These are phyloP conservation scores for Ramazzottius varieornatus DNA, from an alignment of 2,888 invertebrate species.

Conservation along the genomic window DNA sequence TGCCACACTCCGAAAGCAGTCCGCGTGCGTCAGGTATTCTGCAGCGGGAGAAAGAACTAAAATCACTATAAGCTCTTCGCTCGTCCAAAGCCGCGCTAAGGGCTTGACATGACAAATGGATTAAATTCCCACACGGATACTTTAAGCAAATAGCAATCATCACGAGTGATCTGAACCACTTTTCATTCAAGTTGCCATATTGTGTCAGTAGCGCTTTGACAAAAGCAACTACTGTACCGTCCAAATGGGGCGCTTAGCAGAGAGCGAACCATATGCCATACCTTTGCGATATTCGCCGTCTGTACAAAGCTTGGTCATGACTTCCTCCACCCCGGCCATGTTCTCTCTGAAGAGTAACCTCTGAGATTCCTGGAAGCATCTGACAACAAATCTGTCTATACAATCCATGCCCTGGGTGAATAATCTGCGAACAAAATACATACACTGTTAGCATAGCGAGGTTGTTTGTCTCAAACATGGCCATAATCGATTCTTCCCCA, in stretches of 20 bases:
- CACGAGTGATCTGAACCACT: background rate
- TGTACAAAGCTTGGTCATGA: background rate
- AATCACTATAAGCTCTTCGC: too few species aligned
- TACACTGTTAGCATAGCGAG: too few species aligned
- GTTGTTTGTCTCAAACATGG: too few species aligned
- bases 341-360: background rate
- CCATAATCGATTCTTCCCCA: too few species aligned
- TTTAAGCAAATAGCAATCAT: slow-evolving; percentile 1
- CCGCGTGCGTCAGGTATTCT: background rate
- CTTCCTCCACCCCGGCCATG: background rate
- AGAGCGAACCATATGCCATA: background rate
- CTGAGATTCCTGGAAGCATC: background rate
- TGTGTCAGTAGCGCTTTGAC: too few species aligned
- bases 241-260: too few species aligned
- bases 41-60: background rate
- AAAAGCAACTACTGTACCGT: too few species aligned
- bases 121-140: background rate
- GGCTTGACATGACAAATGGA: too few species aligned
- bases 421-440: background rate
- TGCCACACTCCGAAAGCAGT: slow-evolving; percentile 1
- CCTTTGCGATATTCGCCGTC: slow-evolving; percentile 2
- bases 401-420: background rate
- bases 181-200: too few species aligned
- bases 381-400: background rate
- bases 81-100: too few species aligned